Percentiles rank a stretch among this genome's conserved stretches.
Conservation (phyloP, 2,888 invertebrate species). For the Acronicta psi region DNA sequence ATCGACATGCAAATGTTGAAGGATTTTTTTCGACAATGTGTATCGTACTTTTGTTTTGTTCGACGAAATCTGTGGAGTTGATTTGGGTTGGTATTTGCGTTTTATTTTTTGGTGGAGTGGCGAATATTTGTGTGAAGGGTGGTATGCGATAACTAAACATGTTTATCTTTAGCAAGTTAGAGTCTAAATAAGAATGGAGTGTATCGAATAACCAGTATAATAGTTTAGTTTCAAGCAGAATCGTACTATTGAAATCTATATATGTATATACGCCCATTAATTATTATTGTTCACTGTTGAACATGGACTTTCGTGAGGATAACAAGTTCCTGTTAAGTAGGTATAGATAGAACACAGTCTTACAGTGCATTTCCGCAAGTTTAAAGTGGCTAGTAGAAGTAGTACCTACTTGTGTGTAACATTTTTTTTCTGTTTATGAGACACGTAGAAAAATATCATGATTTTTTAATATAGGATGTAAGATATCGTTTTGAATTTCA, state of each 20-base stretch:
- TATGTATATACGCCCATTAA: too few relatives aligned
- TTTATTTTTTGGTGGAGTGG: slow-evolving; percentile 10
- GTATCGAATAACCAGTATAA: neutral
- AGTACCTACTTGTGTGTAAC: too few relatives aligned
- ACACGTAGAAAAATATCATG: too few relatives aligned
- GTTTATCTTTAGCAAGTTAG: slow-evolving; percentile 2
- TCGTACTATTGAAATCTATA: too few relatives aligned
- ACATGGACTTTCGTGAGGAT: neutral
- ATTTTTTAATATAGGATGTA: too few relatives aligned
- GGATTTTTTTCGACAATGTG: slow-evolving; percentile 83
- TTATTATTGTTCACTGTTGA: too few relatives aligned
- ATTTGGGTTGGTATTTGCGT: neutral
- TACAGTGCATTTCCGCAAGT: neutral
- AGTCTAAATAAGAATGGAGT: slow-evolving; percentile 2
- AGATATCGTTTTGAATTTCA: too few relatives aligned
- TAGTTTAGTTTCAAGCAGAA: neutral
- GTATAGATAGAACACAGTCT: too few relatives aligned
- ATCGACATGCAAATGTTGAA: slow-evolving; percentile 88
- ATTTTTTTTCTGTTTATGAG: too few relatives aligned
- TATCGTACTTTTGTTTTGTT: slow-evolving; percentile 76
- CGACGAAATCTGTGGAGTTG: slow-evolving; percentile 63
- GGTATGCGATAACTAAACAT: slow-evolving; percentile 2
- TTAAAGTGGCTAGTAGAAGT: too few relatives aligned
- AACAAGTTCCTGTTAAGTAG: neutral
- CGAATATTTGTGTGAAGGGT: slow-evolving; percentile 2